Percentiles rank a stretch among this genome's conserved stretches.
Evolutionary conservation across 2,888 invertebrate genomes (phyloP).

Genomic region (Protonemura montana): DNA sequence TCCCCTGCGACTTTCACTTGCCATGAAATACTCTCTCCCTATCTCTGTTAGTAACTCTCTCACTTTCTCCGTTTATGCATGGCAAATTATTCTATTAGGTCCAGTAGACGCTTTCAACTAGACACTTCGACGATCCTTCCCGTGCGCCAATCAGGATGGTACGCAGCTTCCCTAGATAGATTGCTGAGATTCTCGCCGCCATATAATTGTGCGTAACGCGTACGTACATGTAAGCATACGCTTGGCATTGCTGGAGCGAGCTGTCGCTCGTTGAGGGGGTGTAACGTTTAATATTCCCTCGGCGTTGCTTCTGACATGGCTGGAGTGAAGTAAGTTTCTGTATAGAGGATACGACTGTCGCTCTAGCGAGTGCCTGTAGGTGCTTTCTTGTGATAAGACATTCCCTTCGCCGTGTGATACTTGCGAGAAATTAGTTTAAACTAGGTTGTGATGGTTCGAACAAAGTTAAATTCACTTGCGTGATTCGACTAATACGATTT

Average conservation of each 20-base stretch:
- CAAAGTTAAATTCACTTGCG: not conserved
- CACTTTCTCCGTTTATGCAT: not conserved
- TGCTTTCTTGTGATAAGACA: not conserved
- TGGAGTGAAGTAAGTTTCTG: not conserved
- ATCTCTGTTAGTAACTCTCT: not conserved
- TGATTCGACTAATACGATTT: not conserved
- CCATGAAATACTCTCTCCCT: not conserved
- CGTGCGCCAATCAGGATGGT: not conserved
- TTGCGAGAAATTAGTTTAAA: not conserved
- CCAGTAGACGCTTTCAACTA: not conserved
- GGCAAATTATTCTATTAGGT: not conserved
- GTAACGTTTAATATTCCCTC: not conserved
- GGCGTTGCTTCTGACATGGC: conserved; percentile 20
- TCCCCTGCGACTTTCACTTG: not conserved
- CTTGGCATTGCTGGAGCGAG: no score
- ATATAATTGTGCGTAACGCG: not conserved
- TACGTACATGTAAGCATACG: not conserved
- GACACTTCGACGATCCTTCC: not conserved
- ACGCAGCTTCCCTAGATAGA: not conserved
- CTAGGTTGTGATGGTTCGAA: not conserved
- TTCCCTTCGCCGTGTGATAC: not conserved
- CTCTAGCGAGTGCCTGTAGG: not conserved
- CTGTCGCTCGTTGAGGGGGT: no score
- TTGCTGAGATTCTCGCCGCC: not conserved
- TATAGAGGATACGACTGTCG: not conserved